Base-by-base conservation (phyloP, 2,797 vertebrate genomes). In the Cyclopterus lumpus region DNA sequence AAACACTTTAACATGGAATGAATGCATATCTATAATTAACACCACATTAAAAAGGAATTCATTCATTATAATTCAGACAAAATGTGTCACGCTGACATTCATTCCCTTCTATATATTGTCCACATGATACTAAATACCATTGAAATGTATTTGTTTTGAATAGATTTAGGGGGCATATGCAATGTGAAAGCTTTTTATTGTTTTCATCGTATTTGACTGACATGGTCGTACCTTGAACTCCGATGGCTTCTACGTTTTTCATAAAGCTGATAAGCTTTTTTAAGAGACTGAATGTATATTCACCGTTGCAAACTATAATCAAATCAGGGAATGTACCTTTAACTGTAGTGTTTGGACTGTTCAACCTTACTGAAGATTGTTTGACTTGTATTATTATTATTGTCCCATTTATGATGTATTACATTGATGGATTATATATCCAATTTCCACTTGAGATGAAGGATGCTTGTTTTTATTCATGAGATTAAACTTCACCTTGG, bases 401-500 rank as follows among this genome's bases (percentile, higher is more conserved):
- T 48, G 60, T 34, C 14, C 10, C 18, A n/a, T 68, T 55, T 42
- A 75, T 71, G 28, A 32, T 67, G 26, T n/a, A 44, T 55, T 60
- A 48, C 7, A 55, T 3, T 26, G 10, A 66, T 55, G 26, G 12
- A 72, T 28, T 28, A 18, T 24, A 46, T 24, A n/a, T 75, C 46
- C 22, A 51, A 24, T 28, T 46, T 74, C 40, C 22, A 44, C 28
- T 22, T 34, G 42, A 30, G 24, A 65, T 7, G 12, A 51, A 24
- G 44, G 44, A 36, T 16, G 28, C 3, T 24, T 46, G 0, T 34
- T 49, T 59, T 38, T 46, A n/a, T 73, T 51, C 4, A 66, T 67
- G 77, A 80, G 71, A 84, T 78, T 75, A 60, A 64, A 46, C 42
- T 59, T 49, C 48, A 67, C 48, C 62, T 34, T 36, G 32, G 15